phyloP scores from a whole-genome alignment of 1,140 invertebrate species.

The Rhizoglyphus robini region DNA sequence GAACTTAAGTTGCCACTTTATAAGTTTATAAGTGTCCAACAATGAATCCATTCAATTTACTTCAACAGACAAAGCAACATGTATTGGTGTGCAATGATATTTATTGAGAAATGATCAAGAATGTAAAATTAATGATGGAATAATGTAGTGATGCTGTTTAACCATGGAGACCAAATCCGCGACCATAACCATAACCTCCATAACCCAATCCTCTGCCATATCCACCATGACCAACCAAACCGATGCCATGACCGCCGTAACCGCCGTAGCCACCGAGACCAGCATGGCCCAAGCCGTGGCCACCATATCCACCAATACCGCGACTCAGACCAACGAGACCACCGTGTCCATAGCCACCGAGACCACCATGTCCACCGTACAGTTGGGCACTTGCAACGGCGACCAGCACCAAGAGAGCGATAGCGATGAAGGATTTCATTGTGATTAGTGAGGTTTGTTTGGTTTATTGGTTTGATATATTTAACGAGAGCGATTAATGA shows the following conservation, averaged over 20 bases:
- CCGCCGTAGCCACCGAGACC: conserved; percentile 8
- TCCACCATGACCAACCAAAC: not conserved
- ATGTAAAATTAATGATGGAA: not conserved
- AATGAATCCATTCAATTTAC: too few species aligned
- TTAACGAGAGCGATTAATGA: not conserved
- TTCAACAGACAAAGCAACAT: too few species aligned
- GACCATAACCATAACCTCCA: not conserved
- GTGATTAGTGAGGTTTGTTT: not conserved
- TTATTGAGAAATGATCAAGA: too few species aligned
- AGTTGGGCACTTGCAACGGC: not conserved
- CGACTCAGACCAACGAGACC: not conserved
- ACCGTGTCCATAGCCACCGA: not conserved
- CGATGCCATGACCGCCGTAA: not conserved
- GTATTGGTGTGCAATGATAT: too few species aligned
- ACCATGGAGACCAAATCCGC: too few species aligned
- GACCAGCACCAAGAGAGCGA: not conserved
- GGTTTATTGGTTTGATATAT: not conserved
- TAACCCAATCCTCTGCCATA: too few species aligned
- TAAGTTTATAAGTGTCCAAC: too few species aligned
- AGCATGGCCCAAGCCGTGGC: not conserved
- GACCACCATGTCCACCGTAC: not conserved
- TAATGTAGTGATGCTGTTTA: too few species aligned
- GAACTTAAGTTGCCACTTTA: too few species aligned
- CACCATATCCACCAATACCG: not conserved
- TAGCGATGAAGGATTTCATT: conserved; percentile 7